phyloP scores from a whole-genome alignment of 2,113 vertebrate genomes.

The Haemorhous mexicanus region DNA sequence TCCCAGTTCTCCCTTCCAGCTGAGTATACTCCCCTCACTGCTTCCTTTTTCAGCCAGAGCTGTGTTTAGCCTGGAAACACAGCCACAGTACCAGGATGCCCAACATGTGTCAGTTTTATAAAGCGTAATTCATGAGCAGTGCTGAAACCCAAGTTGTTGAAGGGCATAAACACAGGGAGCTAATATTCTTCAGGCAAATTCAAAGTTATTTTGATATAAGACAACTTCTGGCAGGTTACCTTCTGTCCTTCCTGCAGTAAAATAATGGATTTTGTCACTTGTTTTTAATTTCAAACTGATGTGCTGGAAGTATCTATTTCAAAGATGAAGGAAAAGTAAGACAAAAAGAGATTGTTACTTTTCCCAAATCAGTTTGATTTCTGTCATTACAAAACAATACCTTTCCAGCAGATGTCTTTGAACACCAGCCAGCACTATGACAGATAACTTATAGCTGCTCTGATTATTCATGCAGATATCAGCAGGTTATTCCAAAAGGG shows the following conservation, averaged over 20 bases:
- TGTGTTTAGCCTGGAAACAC: not conserved
- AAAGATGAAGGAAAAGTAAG: slow-evolving; percentile 43
- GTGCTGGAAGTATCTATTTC: slow-evolving; percentile 41
- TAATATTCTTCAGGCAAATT: not conserved
- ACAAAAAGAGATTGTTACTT: slow-evolving; percentile 44
- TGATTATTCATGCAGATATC: slow-evolving; percentile 70
- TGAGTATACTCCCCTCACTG: not conserved
- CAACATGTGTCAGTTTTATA: not conserved
- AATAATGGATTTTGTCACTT: slow-evolving; percentile 33
- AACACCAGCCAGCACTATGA: slow-evolving; percentile 46
- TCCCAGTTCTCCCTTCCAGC: not conserved
- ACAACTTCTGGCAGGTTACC: not conserved
- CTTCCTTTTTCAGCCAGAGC: not conserved
- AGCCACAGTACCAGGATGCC: not conserved
- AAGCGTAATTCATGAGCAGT: not conserved
- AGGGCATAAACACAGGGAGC: not conserved
- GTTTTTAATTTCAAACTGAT: slow-evolving; percentile 23
- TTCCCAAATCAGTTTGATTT: slow-evolving; percentile 54
- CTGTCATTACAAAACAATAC: slow-evolving; percentile 62
- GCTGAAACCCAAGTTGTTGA: not conserved
- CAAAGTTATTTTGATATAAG: not conserved
- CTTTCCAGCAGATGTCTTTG: slow-evolving; percentile 57
- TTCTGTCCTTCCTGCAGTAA: slow-evolving; percentile 27
- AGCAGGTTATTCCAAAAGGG: slow-evolving; percentile 65
- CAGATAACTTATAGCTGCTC: slow-evolving; percentile 56